phyloP scores from a whole-genome alignment of 2,113 vertebrate species.

The Monarcha castaneiventris region DNA sequence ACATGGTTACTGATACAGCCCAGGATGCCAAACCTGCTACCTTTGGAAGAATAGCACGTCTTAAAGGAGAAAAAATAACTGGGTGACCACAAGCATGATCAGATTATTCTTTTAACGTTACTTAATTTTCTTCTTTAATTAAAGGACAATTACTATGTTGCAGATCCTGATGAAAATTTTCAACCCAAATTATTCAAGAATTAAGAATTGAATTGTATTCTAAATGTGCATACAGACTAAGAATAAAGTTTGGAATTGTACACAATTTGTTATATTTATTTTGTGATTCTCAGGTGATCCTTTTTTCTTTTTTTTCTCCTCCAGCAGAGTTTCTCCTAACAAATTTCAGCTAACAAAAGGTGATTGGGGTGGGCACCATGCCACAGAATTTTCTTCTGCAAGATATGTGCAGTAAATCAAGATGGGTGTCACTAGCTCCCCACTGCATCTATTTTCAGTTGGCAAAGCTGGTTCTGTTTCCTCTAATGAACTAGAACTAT shows the following conservation, averaged over 20 bases:
- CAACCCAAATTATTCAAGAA: not conserved
- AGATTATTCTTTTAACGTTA: not conserved
- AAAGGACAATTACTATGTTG: not conserved
- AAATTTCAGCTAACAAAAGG: not conserved
- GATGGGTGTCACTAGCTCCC: not conserved
- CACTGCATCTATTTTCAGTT: not conserved
- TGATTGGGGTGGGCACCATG: not conserved
- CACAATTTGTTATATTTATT: not conserved
- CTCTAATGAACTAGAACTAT: not conserved
- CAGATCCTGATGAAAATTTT: not conserved
- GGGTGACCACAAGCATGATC: not conserved
- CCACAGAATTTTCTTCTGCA: not conserved
- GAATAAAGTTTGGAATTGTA: not conserved
- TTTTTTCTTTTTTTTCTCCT: not conserved
- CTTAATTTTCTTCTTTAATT: not conserved
- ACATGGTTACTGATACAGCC: not conserved
- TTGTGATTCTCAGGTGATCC: not conserved
- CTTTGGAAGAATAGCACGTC: not conserved
- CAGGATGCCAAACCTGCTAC: not conserved
- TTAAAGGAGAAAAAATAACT: not conserved
- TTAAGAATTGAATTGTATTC: not conserved
- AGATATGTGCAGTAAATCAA: not conserved
- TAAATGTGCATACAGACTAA: not conserved
- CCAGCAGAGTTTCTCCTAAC: not conserved
- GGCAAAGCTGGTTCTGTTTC: not conserved